Evolutionary conservation across 2,113 vertebrate species (phyloP), one percentile per base, ranked within the genome.

Genomic region (Crotalus tigris): DNA sequence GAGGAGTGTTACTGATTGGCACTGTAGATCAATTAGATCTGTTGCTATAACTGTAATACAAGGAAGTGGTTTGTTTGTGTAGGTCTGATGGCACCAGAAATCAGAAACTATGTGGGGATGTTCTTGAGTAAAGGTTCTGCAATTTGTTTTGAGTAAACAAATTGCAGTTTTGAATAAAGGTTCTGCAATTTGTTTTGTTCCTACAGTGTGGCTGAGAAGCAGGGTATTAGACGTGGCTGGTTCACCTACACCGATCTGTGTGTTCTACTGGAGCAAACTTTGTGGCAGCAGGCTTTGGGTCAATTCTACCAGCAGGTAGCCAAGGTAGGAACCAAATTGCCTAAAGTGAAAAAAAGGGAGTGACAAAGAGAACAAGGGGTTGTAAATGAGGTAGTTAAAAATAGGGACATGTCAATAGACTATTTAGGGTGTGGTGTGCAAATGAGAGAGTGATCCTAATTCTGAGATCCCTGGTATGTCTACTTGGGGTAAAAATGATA

Each of bases 191-290:
- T 90, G 54, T 33, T 58, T 90, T 51, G 19, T 61, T 15, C 15
- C 46, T 39, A 9, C 96, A 99, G 99, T 17, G 98, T 99, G 94
- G 99, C 99, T 0, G 97, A 98, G 96, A 98, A 97, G 91, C 98
- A 99, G 97, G 99, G 99, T 2, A 95, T 97, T 94, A 98, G 97
- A 95, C 98, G 99, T 0, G 99, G 99, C 96, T 99, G 99, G 99
- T 99, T 99, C 92, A 99, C 99, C 46, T 99, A 99, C 97, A 99
- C 99, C 0, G 99, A 99, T 96, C 96, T 99, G 39, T 99, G 98
- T 88, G 99, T 99, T 88, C 98, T 99, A 86, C 97, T 99, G 97
- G 99, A 99, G 95, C 98, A 99, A 94, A 97, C 98, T 0, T 49
- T 95, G 3, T 99, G 99, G 99, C 98, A 98, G 93, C 97, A 98